Percentiles rank a stretch among this genome's conserved stretches.
These are phyloP conservation scores for Pandemis corylana DNA, from an alignment of 2,888 invertebrate species.

Conservation along the genomic window DNA sequence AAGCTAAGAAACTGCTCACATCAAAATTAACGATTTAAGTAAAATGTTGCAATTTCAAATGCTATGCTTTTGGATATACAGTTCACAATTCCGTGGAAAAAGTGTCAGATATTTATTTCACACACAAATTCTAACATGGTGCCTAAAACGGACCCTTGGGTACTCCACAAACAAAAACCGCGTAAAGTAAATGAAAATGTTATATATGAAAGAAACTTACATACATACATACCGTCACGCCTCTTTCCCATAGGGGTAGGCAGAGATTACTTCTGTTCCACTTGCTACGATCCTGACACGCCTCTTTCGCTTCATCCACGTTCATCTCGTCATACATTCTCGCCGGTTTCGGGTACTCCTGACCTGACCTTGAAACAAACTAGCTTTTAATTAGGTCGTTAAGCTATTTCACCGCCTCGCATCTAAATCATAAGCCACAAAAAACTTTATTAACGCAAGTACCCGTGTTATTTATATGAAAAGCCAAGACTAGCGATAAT, in stretches of 20 bases:
- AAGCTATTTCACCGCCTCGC: background rate
- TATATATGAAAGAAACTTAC: too few species aligned
- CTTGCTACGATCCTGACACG: too few species aligned
- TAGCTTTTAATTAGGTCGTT: background rate
- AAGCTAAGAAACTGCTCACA: conserved; percentile 55
- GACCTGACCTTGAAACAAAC: too few species aligned
- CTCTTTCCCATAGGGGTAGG: too few species aligned
- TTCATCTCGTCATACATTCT: too few species aligned
- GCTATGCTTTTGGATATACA: conserved; percentile 8
- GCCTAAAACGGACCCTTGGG: background rate
- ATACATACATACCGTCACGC: too few species aligned
- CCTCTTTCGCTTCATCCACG: too few species aligned
- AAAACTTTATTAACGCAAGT: conserved; percentile 20
- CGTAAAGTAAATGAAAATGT: background rate
- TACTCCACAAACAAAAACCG: background rate
- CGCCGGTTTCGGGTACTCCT: too few species aligned
- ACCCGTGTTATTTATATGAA: conserved; percentile 15
- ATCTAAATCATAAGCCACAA: conserved; percentile 5
- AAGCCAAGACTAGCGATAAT: conserved; percentile 25
- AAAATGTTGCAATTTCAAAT: conserved; percentile 43
- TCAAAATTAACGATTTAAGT: conserved; percentile 53
- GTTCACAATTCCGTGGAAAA: conserved; percentile 18
- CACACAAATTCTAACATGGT: background rate
- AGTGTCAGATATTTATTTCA: conserved; percentile 4
- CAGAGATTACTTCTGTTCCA: too few species aligned